A percentile compares a stretch with the other conserved stretches of the same genome.
Conservation (phyloP, 1,140 invertebrate genomes). For the Sminthurides bifidus region DNA sequence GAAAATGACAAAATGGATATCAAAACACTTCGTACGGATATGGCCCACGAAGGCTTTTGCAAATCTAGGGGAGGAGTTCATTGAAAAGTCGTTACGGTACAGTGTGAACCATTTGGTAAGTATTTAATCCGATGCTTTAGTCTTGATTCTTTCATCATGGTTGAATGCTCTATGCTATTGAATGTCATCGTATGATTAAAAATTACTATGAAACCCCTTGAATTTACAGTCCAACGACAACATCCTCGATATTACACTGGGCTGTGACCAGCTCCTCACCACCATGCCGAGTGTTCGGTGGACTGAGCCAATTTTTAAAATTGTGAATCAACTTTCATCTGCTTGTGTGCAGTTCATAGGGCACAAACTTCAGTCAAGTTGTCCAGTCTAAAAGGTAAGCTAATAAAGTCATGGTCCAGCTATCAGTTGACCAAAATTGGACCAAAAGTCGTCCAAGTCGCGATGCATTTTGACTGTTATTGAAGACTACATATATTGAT, state of each 20-base stretch:
- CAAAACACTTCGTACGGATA: slow-evolving; percentile 57
- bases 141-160: not conserved
- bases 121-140: not conserved
- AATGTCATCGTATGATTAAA: not conserved
- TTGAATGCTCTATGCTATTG: not conserved
- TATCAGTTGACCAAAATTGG: not conserved
- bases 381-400: slow-evolving; percentile 21
- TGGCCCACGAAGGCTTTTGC: slow-evolving; percentile 79
- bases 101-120: slow-evolving; percentile 58
- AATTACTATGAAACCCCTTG: not conserved
- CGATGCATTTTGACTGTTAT: not conserved
- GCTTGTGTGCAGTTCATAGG: slow-evolving; percentile 27
- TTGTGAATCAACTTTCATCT: slow-evolving; percentile 27
- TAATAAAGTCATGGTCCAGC: not conserved
- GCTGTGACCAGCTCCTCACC: slow-evolving; percentile 33
- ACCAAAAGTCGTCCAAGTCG: not conserved
- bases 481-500: not conserved
- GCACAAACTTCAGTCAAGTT: slow-evolving; percentile 25
- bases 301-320: slow-evolving; percentile 34
- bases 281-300: slow-evolving; percentile 35
- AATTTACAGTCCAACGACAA: slow-evolving; percentile 30
- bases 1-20: slow-evolving; percentile 55
- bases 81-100: slow-evolving; percentile 69
- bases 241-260: slow-evolving; percentile 34
- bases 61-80: slow-evolving; percentile 59